Evolutionary conservation across 2,888 invertebrate species (phyloP), one percentile per base, ranked within the genome.

Genomic region (Flexamia atlantica): DNA sequence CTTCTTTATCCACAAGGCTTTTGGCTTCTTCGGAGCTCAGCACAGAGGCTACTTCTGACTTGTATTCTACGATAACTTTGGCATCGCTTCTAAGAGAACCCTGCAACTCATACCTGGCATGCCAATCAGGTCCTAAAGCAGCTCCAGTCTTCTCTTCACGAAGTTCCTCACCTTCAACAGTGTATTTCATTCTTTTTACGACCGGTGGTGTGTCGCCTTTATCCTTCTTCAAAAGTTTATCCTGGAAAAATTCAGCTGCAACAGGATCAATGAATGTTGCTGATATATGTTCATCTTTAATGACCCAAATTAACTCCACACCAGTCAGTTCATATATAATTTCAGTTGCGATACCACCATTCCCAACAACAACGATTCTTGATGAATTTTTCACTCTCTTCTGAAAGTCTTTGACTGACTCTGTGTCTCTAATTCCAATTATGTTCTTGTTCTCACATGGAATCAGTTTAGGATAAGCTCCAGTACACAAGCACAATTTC

Each of bases 331-430:
- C 98, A 90, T 97, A 95, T 82, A 97, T 96, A 87, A 99, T 92
- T 92, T 99, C 99, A 57, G 98, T 98, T 60, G 99, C 99, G 89
- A 99, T 99, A 17, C 99, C 99, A 42, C 99, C 99, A 92, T 99
- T 99, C 10, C 99, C 99, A 79, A 99, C 93, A 68, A 99, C 92
- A 0, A 97, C 90, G 88, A 99, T 93, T 90, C 93, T 94, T 70
- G 93, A 93, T 0, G 97, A 94, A 83, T 91, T 90, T 83, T 91
- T 90, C 12, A 99, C 90, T 89, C 93, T 94, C 36, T 93, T 90
- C 88, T 96, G 94, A 88, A 99, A 95, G 85, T 93, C 93, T 88
- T 93, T 91, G 0, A 98, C 97, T 12, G 98, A 98, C 89, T 99
- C 98, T 0, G 98, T 98, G 89, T 99, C 99, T 88, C 99, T 92